Conservation (phyloP, 2,113 vertebrate species). For the Brienomyrus longianalis region DNA sequence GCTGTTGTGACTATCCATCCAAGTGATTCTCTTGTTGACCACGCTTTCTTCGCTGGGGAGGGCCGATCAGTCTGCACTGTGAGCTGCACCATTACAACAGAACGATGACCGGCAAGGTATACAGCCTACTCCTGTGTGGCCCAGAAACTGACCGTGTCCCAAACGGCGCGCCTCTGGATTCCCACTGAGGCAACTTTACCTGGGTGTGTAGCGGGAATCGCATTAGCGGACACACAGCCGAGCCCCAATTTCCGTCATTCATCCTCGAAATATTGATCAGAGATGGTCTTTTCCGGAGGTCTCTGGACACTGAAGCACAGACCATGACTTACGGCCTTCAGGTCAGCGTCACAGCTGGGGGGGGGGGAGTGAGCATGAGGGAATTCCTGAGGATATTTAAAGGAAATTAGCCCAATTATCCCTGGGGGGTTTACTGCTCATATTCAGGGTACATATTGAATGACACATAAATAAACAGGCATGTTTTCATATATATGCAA, state of each 20-base stretch:
- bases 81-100: not conserved
- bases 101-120: not conserved
- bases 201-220: not conserved
- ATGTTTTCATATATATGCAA: not conserved
- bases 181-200: not conserved
- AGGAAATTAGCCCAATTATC: not conserved
- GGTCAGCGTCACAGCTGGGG: not conserved
- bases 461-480: not conserved
- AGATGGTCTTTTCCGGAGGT: not conserved
- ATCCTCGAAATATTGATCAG: not conserved
- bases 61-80: not conserved
- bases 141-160: not conserved
- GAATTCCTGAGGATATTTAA: not conserved
- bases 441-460: not conserved
- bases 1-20: not conserved
- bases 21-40: not conserved
- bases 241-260: not conserved
- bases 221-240: not conserved
- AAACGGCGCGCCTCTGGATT: not conserved
- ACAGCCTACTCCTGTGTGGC: not conserved
- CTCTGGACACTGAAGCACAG: not conserved
- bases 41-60: not conserved
- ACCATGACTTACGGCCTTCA: conserved; percentile 11
- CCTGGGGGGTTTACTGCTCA: not conserved
- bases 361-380: not conserved